phyloP scores from a whole-genome alignment of 1,140 invertebrate species.

The Drosophila nannoptera region DNA sequence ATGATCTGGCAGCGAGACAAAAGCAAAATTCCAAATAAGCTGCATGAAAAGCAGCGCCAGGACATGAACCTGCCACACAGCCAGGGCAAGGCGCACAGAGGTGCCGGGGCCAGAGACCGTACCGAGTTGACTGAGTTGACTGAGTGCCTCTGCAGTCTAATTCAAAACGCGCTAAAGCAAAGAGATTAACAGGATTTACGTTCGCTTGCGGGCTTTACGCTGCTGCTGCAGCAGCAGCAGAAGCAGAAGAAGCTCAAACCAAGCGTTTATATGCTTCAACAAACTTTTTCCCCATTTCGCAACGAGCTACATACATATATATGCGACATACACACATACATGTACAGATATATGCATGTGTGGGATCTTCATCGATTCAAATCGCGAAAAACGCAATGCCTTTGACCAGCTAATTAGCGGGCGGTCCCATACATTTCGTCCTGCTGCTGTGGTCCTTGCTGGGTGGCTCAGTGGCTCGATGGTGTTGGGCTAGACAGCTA shows the following conservation, averaged over 20 bases:
- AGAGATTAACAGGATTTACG: constrained; percentile 40
- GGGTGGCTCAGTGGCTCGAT: constrained; percentile 1
- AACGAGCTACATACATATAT: constrained; percentile 2
- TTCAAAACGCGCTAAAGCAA: constrained; percentile 32
- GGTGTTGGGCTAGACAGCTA: constrained; percentile 37
- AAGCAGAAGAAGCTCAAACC: no score
- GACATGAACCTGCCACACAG: constrained; percentile 19
- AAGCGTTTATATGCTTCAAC: constrained; percentile 12
- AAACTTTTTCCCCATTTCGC: constrained; percentile 6
- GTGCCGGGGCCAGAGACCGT: neutral
- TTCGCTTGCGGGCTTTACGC: constrained; percentile 3
- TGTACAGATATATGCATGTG: neutral
- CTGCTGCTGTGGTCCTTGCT: neutral
- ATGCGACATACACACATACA: neutral
- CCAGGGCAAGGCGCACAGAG: no score
- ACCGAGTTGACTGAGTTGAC: neutral
- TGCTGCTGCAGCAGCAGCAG: neutral
- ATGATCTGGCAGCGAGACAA: constrained; percentile 34
- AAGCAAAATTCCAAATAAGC: constrained; percentile 45
- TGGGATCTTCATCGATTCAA: constrained; percentile 23
- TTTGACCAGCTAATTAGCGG: constrained; percentile 49
- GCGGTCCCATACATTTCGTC: constrained; percentile 22
- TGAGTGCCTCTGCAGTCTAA: constrained; percentile 16
- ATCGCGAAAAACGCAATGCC: constrained; percentile 34
- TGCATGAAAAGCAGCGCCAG: constrained; percentile 36